Percentiles rank a stretch among this genome's conserved stretches.
Conservation (phyloP, 92 coral and sea anemone genomes). For the Palythoa heliodiscus region DNA sequence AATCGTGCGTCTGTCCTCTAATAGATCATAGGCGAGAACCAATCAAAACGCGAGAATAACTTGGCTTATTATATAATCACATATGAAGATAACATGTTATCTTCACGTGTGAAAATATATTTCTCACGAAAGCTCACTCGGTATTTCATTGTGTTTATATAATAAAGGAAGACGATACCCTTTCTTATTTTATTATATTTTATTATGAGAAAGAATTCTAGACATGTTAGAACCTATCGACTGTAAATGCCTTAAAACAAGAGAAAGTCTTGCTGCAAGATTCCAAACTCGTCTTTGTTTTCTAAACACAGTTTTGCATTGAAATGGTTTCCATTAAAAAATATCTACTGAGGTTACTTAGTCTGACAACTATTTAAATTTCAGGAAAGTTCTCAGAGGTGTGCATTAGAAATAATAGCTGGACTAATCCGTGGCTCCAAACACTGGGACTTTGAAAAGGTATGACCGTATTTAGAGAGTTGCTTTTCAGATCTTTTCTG, state of each 20-base stretch:
- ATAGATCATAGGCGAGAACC: no score
- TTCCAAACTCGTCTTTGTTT: background rate
- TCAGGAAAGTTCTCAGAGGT: conserved; percentile 94
- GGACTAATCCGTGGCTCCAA: conserved; percentile 93
- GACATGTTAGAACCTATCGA: background rate
- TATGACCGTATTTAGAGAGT: background rate
- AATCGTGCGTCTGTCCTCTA: no score
- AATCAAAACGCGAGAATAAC: no score
- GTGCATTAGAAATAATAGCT: conserved; percentile 91
- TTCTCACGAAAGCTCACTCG: no score
- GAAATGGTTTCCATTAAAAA: background rate
- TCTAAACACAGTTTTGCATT: background rate
- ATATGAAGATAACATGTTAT: no score
- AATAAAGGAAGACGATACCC: no score
- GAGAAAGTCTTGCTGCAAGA: background rate
- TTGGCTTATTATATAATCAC: no score
- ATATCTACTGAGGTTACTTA: background rate
- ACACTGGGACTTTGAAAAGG: conserved; percentile 95
- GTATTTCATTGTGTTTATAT: no score
- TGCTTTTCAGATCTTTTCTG: background rate
- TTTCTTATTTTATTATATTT: no score
- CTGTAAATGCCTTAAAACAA: background rate
- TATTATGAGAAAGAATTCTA: background rate
- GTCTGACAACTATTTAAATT: background rate
- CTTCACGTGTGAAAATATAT: no score